Base-by-base conservation (phyloP, 2,113 vertebrate species). In the Athene noctua region DNA sequence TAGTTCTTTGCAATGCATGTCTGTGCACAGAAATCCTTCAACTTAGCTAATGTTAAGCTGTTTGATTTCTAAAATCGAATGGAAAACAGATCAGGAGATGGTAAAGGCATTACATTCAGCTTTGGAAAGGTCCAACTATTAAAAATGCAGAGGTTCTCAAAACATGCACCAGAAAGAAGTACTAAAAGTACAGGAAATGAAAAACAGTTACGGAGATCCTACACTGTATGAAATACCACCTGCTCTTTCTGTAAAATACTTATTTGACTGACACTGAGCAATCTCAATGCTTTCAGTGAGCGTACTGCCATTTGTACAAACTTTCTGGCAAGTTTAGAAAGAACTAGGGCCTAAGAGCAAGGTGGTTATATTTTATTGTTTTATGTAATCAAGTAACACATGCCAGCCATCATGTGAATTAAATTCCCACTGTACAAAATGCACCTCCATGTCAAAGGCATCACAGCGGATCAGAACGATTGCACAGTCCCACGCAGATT, bases 101-200 rank as follows among this genome's bases (percentile, higher is more conserved):
- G 58, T 65, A 82, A 97, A 68, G 49, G 36, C 29, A 23, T 67
- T 78, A 23, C 10, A 77, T 68, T 89, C 77, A 44, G 22, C n/a
- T 92, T 94, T 91, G 58, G 42, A 90, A 95, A 94, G 30, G n/a
- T 85, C 36, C 57, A 79, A n/a, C 40, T 85, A 46, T 84, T 84
- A 65, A 65, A 96, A 94, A 86, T 46, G 29, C 54, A 90, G 66
- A 90, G 62, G 51, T 89, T 66, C 58, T 97, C 62, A 82, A 92
- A 95, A 84, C 26, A 59, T 19, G 15, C 32, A 80, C n/a, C 84
- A 86, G 66, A 90, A 94, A 92, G 65, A 96, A 94, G 46, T 66
- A 58, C 19, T 87, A 89, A 89, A 85, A 5, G 58, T 46, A 85
- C 54, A 49, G 70, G 58, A 91, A 83, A 87, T 63, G 42, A 79